Evolutionary conservation across 1,140 invertebrate genomes (phyloP), one percentile per base, ranked within the genome.

Genomic region (Lethrus apterus): DNA sequence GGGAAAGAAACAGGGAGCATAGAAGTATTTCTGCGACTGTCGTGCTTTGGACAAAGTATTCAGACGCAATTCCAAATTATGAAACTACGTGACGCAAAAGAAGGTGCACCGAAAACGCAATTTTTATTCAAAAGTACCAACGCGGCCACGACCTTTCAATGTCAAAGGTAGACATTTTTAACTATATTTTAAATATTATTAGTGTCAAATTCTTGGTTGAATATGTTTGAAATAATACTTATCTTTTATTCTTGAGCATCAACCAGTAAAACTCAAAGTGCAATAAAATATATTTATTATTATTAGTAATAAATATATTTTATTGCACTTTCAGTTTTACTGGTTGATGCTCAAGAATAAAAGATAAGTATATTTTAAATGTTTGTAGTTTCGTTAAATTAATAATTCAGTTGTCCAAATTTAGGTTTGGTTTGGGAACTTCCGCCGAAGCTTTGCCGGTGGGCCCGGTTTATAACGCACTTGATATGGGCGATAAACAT

Each of bases 61-160:
- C 54, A 59, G 32, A 62, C 61, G 7, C 53, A 56, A 34, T 62
- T 52, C 48, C 54, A 57, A 38, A 40, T 54, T 4, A 32, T 50
- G 20, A 7, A 24, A 9, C 13, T 17, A 10, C 47, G 47, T 26
- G 13, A 46, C 14, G 26, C 26, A 14, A 7, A 51, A 17, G 54
- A 54, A 31, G 54, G 20, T 0, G 20, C 35, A 5, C 17, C 35
- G 3, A 20, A 40, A 8, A 41, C 36, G 1, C 10, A 17, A 24
- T 54, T 43, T 36, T 52, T 51, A 18, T 50, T 63, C 46, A 55
- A 55, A 42, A 52, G 51, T 36, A 15, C 38, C 1, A 55, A 57
- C 10, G 40, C 21, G 11, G 54, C 48, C 2, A 52, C 51, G 11
- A 56, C 51, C 9, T 63, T 62, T 35, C 46, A 60, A 53, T 59